Evolutionary conservation across 2,888 invertebrate genomes (phyloP).

Genomic region (Nycteola revayana): DNA sequence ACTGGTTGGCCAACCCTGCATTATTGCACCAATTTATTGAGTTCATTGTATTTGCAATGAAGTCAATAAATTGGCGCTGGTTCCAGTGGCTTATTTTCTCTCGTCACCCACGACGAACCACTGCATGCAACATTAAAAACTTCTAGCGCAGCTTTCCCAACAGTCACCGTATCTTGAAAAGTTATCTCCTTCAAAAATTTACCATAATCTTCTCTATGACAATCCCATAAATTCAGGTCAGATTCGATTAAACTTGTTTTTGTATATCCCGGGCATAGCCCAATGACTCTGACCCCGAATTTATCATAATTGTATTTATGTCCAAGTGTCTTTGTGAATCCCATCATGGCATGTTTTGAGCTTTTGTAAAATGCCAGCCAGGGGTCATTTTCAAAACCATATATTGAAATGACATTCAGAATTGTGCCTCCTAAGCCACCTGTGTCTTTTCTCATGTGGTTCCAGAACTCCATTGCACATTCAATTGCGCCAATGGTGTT

Average conservation of each 20-base stretch:
- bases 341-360: constrained; percentile 63
- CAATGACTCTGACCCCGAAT: constrained; percentile 68
- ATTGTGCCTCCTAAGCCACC: constrained; percentile 82
- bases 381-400: constrained; percentile 50
- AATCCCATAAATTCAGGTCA: constrained; percentile 4
- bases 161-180: constrained; percentile 28
- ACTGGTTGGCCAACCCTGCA: too few relatives aligned
- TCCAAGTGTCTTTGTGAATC: constrained; percentile 66
- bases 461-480: constrained; percentile 70
- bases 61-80: constrained; percentile 1
- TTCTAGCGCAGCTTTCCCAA: constrained; percentile 21
- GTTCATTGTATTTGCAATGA: too few relatives aligned
- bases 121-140: constrained; percentile 21
- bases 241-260: constrained; percentile 43
- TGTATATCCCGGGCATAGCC: constrained; percentile 74
- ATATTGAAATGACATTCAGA: constrained; percentile 82
- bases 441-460: constrained; percentile 76
- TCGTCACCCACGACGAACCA: constrained; percentile 18
- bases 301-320: constrained; percentile 55
- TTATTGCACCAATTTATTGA: too few relatives aligned
- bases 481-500: constrained; percentile 47
- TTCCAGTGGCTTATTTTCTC: constrained; percentile 10
- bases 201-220: constrained; percentile 10
- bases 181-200: constrained; percentile 19
- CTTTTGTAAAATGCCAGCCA: constrained; percentile 23